Conservation (phyloP, 2,888 invertebrate genomes). For the Dendrolimus houi region DNA sequence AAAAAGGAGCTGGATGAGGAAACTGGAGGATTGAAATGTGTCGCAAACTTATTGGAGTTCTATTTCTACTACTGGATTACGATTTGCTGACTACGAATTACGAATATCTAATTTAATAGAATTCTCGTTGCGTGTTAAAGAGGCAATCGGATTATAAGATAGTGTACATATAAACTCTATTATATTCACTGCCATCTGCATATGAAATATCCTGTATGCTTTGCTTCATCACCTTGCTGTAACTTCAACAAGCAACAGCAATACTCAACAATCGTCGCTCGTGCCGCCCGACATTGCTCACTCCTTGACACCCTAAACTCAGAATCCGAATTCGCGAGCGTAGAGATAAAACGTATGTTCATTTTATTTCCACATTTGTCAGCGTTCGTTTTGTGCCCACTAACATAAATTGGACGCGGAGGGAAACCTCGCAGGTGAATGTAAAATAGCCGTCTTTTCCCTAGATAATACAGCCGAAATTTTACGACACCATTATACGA, state of each 20-base stretch:
- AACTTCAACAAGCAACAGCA: not conserved
- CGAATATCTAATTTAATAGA: too few species aligned
- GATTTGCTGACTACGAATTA: too few species aligned
- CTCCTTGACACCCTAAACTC: conserved; percentile 29
- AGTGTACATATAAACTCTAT: too few species aligned
- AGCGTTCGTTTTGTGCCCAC: conserved; percentile 76
- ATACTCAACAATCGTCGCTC: conserved; percentile 12
- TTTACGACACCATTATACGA: conserved; percentile 73
- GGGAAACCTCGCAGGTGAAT: conserved; percentile 74
- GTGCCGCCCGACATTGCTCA: conserved; percentile 14
- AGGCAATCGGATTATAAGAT: too few species aligned
- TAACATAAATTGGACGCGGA: conserved; percentile 75
- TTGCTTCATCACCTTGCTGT: too few species aligned
- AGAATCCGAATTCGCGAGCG: conserved; percentile 60
- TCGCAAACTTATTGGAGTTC: too few species aligned
- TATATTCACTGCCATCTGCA: too few species aligned
- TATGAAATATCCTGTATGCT: too few species aligned
- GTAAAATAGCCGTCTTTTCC: conserved; percentile 73
- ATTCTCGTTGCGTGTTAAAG: too few species aligned
- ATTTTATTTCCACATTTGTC: conserved; percentile 76
- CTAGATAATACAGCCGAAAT: conserved; percentile 73
- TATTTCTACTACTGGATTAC: too few species aligned
- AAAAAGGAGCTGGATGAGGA: too few species aligned
- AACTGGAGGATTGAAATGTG: too few species aligned
- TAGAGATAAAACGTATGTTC: conserved; percentile 73